phyloP scores from a whole-genome alignment of 2,888 invertebrate genomes.

The Cyclophora albipunctata region DNA sequence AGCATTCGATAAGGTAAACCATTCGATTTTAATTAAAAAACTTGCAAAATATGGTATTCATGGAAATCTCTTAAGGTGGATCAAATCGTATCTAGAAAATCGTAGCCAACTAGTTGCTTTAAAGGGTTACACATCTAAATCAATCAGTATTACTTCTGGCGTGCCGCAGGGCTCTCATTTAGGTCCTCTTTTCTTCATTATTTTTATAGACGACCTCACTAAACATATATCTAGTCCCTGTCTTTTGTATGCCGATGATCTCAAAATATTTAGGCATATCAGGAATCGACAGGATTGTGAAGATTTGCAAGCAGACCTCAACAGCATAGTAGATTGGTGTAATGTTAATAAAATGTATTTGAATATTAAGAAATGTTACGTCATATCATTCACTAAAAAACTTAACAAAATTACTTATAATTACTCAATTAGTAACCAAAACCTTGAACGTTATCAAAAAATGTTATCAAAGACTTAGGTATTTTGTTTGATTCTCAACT shows the following conservation, averaged over 20 bases:
- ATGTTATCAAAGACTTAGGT: too few species aligned
- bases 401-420: too few species aligned
- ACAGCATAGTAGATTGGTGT: neutral
- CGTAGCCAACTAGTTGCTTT: neutral
- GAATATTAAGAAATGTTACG: too few species aligned
- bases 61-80: conserved; percentile 6
- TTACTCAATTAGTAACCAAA: too few species aligned
- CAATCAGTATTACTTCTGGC: neutral
- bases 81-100: conserved; percentile 5
- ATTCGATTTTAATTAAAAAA: neutral
- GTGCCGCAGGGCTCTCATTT: neutral
- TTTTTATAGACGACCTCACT: neutral
- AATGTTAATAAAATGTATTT: neutral
- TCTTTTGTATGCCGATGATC: neutral
- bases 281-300: neutral
- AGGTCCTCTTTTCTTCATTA: neutral
- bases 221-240: neutral
- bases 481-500: too few species aligned
- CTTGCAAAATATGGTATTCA: conserved; percentile 6
- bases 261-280: neutral
- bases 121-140: neutral
- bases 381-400: too few species aligned
- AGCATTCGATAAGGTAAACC: conserved; percentile 13
- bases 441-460: too few species aligned
- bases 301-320: neutral